Conservation (phyloP, 2,113 vertebrate species). For the Glaucomys volans region DNA sequence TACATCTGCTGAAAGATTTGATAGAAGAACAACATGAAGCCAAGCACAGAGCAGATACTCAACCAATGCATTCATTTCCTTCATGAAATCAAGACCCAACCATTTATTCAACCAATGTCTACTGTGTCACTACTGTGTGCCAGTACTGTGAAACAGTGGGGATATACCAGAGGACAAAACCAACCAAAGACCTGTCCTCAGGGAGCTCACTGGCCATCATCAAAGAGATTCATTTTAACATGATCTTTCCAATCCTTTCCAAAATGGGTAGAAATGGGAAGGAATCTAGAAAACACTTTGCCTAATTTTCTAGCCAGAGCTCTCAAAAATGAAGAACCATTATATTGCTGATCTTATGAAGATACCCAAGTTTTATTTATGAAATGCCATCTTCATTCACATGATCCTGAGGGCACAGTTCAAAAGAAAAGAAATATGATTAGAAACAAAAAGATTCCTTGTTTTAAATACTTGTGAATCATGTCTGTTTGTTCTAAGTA, state of each 20-base stretch:
- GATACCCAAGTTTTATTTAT: not conserved
- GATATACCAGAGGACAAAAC: not conserved
- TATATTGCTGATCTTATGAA: not conserved
- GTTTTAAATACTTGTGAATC: not conserved
- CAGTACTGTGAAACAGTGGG: not conserved
- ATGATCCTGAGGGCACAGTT: not conserved
- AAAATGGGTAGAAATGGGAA: not conserved
- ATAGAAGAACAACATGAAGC: not conserved
- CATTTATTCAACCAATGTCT: not conserved
- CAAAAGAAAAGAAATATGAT: not conserved
- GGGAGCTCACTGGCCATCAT: not conserved
- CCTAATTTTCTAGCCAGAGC: not conserved
- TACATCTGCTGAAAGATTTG: not conserved
- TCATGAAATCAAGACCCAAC: not conserved
- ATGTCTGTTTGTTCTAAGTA: not conserved
- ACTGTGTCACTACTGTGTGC: not conserved
- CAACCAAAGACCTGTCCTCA: not conserved
- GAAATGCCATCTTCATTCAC: not conserved
- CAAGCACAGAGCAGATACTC: not conserved
- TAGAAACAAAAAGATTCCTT: slow-evolving; percentile 27
- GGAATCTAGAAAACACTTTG: slow-evolving; percentile 14
- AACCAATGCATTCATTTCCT: not conserved
- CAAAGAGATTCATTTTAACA: not conserved
- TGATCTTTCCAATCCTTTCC: not conserved
- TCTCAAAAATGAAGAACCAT: not conserved